Conservation (phyloP, 2,888 invertebrate species). For the Deilephila elpenor region DNA sequence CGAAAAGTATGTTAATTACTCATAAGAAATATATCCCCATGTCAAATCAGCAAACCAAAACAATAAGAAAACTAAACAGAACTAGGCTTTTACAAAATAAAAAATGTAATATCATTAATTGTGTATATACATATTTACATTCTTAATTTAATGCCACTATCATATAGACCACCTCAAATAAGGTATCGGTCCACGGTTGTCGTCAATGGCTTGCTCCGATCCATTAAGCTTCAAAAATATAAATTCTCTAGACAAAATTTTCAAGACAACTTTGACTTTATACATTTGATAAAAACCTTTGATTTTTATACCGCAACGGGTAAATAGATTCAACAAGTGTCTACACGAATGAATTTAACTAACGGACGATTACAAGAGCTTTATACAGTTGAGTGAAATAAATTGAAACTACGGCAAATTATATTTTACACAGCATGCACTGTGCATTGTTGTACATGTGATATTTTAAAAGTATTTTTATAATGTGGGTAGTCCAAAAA, state of each 20-base stretch:
- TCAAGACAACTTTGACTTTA: slow-evolving; percentile 34
- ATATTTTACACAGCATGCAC: background rate
- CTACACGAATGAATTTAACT: slow-evolving; percentile 62
- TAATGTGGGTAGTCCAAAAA: background rate
- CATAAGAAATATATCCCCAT: slow-evolving; percentile 10
- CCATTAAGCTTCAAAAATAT: slow-evolving; percentile 22
- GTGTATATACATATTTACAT: slow-evolving; percentile 83
- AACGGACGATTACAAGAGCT: slow-evolving; percentile 69
- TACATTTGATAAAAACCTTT: slow-evolving; percentile 40
- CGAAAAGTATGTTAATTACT: background rate
- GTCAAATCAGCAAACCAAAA: slow-evolving; percentile 48
- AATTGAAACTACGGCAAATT: slow-evolving; percentile 13
- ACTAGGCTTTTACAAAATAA: slow-evolving; percentile 64
- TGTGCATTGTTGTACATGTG: slow-evolving; percentile 15
- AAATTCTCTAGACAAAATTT: slow-evolving; percentile 23
- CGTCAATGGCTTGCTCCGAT: slow-evolving; percentile 1
- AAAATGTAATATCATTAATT: slow-evolving; percentile 72
- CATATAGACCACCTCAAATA: background rate
- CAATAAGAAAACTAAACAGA: slow-evolving; percentile 54
- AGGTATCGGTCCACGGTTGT: slow-evolving; percentile 1
- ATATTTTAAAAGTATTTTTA: slow-evolving; percentile 2
- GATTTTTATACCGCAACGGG: slow-evolving; percentile 50
- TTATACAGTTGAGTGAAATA: slow-evolving; percentile 62
- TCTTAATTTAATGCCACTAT: slow-evolving; percentile 47
- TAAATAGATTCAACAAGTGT: slow-evolving; percentile 49